Conservation (phyloP, 2,888 invertebrate species). For the Alloplasta piceator region DNA sequence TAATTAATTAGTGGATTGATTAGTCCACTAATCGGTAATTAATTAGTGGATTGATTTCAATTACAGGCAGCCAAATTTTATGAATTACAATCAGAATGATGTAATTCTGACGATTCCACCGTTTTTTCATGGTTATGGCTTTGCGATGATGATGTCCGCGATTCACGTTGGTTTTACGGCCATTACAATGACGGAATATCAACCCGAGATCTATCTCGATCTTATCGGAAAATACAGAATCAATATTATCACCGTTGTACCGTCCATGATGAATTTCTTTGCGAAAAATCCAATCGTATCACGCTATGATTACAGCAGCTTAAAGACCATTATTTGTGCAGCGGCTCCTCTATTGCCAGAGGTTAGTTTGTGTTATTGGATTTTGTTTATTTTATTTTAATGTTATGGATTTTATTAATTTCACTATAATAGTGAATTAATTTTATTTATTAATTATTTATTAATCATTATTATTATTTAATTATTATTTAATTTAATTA, state of each 20-base stretch:
- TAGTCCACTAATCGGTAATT: too few species aligned
- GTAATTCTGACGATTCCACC: conserved; percentile 67
- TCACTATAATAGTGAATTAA: too few species aligned
- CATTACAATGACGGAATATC: conserved; percentile 71
- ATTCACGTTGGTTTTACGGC: conserved; percentile 32
- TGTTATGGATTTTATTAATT: not conserved
- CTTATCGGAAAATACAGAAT: conserved; percentile 72
- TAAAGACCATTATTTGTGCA: conserved; percentile 82
- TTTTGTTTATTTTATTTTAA: not conserved
- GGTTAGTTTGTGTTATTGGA: conserved; percentile 67
- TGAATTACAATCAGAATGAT: conserved; percentile 42
- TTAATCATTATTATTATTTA: too few species aligned
- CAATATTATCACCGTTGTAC: conserved; percentile 81
- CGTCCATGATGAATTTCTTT: conserved; percentile 84
- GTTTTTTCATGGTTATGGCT: conserved; percentile 73
- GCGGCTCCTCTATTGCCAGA: conserved; percentile 84
- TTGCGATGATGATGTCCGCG: conserved; percentile 21
- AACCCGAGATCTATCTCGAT: conserved; percentile 70
- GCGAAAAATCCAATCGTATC: conserved; percentile 83
- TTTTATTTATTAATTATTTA: too few species aligned
- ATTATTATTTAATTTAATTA: too few species aligned
- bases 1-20: too few species aligned
- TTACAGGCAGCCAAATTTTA: conserved; percentile 42
- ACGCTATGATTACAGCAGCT: conserved; percentile 82
- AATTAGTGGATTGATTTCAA: too few species aligned